These are phyloP conservation scores for Drosophila ustulata DNA, from an alignment of 2,888 invertebrate species.

Conservation along the genomic window DNA sequence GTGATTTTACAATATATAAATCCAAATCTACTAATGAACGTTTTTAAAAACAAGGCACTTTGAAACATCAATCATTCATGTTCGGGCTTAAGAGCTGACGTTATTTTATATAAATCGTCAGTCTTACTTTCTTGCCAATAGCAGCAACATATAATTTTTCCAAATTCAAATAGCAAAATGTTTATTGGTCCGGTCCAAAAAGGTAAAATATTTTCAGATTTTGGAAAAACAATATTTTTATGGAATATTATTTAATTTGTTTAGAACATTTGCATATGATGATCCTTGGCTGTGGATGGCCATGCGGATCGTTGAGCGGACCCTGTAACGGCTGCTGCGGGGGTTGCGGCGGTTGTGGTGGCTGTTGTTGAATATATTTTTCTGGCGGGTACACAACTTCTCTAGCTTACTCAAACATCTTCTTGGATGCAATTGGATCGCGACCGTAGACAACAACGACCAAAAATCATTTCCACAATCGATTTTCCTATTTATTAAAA, in stretches of 20 bases:
- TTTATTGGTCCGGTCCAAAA: slow-evolving; percentile 28
- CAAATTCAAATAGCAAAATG: slow-evolving; percentile 18
- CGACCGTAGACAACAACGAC: no score
- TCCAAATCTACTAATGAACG: no score
- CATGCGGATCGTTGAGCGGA: slow-evolving; percentile 53
- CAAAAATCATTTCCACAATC: no score
- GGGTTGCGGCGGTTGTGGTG: slow-evolving; percentile 13
- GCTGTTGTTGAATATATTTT: slow-evolving; percentile 1
- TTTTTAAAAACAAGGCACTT: not conserved
- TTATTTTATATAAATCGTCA: not conserved
- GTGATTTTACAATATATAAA: no score
- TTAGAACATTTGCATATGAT: not conserved
- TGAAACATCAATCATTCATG: not conserved
- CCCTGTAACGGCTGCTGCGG: slow-evolving; percentile 37
- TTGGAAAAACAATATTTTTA: not conserved
- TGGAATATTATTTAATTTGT: not conserved
- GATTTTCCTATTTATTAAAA: no score
- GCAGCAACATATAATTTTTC: slow-evolving; percentile 16
- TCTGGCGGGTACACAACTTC: not conserved
- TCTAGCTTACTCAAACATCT: not conserved
- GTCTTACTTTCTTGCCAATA: not conserved
- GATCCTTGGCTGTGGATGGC: slow-evolving; percentile 58
- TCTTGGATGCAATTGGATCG: no score
- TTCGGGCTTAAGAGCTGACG: not conserved
- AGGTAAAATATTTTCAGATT: not conserved